These are phyloP conservation scores for Bursaphelenchus mucronatus DNA, from an alignment of 1,140 invertebrate species.

Conservation along the genomic window DNA sequence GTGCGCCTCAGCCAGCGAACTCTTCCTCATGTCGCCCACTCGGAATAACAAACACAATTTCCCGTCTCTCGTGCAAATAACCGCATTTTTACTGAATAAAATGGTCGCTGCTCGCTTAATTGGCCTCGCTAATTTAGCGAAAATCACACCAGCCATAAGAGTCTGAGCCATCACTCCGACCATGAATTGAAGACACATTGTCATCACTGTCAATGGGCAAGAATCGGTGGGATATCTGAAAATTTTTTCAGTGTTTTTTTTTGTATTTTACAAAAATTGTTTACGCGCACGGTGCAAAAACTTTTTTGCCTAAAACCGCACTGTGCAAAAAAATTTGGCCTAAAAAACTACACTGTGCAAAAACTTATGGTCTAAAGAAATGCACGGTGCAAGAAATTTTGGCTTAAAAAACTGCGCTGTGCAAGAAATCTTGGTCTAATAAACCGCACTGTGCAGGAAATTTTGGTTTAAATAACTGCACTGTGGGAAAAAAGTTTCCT, in stretches of 20 bases:
- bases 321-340: too few species aligned
- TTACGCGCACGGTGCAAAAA: too few species aligned
- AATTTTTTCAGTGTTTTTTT: background rate
- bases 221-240: constrained; percentile 79
- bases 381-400: too few species aligned
- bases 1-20: constrained; percentile 82
- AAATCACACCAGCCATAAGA: constrained; percentile 75
- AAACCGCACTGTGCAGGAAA: too few species aligned
- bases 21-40: constrained; percentile 95
- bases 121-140: constrained; percentile 89
- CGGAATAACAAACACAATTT: constrained; percentile 87
- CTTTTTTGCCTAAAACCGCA: too few species aligned
- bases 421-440: too few species aligned
- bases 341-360: too few species aligned
- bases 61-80: constrained; percentile 77
- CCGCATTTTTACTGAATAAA: constrained; percentile 83
- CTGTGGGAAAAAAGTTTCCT: too few species aligned
- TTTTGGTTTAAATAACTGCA: too few species aligned
- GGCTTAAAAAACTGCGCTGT: too few species aligned
- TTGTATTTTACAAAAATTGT: too few species aligned
- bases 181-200: constrained; percentile 95
- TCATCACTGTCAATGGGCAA: constrained; percentile 88
- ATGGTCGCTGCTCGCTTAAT: constrained; percentile 89
- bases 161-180: constrained; percentile 83
- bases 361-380: too few species aligned